phyloP scores from a whole-genome alignment of 2,113 vertebrate species.

The Phocoena sinus region DNA sequence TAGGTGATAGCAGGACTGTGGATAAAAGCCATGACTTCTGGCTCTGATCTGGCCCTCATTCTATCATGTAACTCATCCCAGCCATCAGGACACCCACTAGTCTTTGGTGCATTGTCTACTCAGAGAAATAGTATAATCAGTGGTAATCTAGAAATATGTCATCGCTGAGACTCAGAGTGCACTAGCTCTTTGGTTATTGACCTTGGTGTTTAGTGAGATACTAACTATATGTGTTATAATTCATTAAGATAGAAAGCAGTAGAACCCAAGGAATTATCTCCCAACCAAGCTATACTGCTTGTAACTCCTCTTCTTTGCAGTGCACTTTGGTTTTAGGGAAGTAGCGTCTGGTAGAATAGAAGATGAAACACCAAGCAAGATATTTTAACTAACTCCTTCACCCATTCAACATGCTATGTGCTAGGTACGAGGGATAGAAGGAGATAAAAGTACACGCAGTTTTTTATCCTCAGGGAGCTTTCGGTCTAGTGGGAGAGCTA shows the following conservation, averaged over 20 bases:
- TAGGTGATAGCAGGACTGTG: not conserved
- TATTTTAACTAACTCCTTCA: not conserved
- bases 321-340: not conserved
- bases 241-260: not conserved
- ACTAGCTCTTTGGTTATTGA: not conserved
- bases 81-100: not conserved
- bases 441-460: not conserved
- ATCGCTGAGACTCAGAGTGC: not conserved
- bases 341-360: not conserved
- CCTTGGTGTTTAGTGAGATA: not conserved
- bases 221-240: not conserved
- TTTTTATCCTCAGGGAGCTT: not conserved
- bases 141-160: not conserved
- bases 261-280: not conserved
- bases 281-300: not conserved
- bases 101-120: not conserved
- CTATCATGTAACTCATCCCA: not conserved
- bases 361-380: not conserved
- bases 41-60: not conserved
- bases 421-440: not conserved
- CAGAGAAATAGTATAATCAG: not conserved
- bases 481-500: not conserved
- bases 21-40: not conserved
- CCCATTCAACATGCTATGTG: rapidly evolving
- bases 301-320: not conserved